phyloP scores from a whole-genome alignment of 2,888 invertebrate species.

The Caenorhabditis drosophilae region DNA sequence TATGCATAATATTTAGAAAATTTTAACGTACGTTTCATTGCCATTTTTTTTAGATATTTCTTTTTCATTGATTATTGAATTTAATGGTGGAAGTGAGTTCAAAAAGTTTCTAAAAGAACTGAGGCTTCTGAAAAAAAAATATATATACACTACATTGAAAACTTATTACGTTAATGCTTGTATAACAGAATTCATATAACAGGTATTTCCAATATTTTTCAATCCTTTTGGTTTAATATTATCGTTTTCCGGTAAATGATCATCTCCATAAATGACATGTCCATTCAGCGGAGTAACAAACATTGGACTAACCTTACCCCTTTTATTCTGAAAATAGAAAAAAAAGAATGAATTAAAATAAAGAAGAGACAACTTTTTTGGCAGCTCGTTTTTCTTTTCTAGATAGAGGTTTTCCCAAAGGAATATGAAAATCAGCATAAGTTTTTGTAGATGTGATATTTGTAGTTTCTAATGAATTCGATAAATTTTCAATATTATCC shows the following conservation, averaged over 20 bases:
- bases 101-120: conserved; percentile 15
- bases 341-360: not conserved
- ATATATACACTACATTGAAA: too few relatives aligned
- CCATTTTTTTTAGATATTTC: too few relatives aligned
- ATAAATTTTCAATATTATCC: too few relatives aligned
- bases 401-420: too few relatives aligned
- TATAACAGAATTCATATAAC: conserved; percentile 85
- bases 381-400: not conserved
- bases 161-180: conserved; percentile 78
- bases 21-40: too few relatives aligned
- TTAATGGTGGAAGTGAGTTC: conserved; percentile 9
- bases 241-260: not conserved
- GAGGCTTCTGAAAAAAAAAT: conserved; percentile 16
- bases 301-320: conserved; percentile 35
- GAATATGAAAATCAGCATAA: too few relatives aligned
- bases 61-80: conserved; percentile 3
- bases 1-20: too few relatives aligned
- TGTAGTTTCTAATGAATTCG: too few relatives aligned
- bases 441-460: too few relatives aligned
- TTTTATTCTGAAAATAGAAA: conserved; percentile 6
- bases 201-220: conserved; percentile 83
- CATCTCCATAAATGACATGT: conserved; percentile 7
- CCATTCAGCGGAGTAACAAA: conserved; percentile 14
- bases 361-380: too few relatives aligned
- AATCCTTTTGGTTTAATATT: conserved; percentile 73